Evolutionary conservation across 2,797 vertebrate genomes (phyloP).

Genomic region (Molossus molossus): DNA sequence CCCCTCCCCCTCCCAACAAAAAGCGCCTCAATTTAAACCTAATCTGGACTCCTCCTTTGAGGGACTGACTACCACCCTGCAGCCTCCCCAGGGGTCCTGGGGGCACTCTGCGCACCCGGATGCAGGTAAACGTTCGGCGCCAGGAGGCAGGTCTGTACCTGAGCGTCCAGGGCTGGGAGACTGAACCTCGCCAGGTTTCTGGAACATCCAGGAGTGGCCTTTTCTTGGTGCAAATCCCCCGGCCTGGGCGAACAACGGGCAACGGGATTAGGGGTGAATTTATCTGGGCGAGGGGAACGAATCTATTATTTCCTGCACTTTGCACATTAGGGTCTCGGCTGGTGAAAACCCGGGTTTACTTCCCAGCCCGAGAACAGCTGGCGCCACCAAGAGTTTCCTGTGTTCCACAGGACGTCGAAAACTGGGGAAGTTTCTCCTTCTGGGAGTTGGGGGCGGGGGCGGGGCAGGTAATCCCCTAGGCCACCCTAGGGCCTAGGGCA

Average conservation of each 20-base stretch:
- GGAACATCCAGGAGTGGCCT: neutral
- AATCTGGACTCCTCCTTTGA: neutral
- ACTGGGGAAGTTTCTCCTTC: neutral
- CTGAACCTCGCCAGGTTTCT: neutral
- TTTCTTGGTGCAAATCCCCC: conserved; percentile 9
- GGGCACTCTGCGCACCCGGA: fast-evolving
- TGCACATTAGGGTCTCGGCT: neutral
- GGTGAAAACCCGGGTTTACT: neutral
- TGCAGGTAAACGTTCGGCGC: fast-evolving
- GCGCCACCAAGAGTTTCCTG: neutral
- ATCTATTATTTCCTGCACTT: neutral
- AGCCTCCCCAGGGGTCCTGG: neutral
- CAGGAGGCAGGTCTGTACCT: fast-evolving
- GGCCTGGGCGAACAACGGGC: neutral
- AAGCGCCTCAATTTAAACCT: neutral
- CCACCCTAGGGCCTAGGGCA: no score
- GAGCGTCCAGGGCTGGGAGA: fast-evolving
- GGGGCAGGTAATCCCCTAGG: neutral
- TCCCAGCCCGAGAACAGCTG: neutral
- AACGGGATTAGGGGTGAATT: neutral
- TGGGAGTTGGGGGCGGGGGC: fast-evolving
- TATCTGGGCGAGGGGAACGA: neutral
- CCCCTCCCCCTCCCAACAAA: neutral
- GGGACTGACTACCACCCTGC: neutral
- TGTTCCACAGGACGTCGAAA: neutral